phyloP scores from a whole-genome alignment of 2,797 vertebrate species.

The Capromys pilorides region DNA sequence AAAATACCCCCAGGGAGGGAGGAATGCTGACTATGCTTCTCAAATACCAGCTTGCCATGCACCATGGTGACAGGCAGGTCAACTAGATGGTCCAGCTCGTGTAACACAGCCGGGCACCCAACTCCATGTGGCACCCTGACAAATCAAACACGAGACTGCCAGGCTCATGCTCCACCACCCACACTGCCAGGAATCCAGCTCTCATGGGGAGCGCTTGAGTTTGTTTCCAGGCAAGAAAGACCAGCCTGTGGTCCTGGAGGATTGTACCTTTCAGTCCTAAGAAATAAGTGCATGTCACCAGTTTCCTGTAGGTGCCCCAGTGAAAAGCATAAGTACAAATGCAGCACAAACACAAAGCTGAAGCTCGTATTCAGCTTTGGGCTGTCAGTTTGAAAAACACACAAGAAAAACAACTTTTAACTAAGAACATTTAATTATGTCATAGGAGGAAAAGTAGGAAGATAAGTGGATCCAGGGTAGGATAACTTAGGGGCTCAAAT shows the following conservation, averaged over 20 bases:
- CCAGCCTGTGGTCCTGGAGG: background rate
- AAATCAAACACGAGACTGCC: constrained; percentile 70
- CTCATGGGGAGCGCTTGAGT: constrained; percentile 16
- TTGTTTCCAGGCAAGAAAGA: background rate
- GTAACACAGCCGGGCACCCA: constrained; percentile 49
- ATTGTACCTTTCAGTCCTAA: background rate
- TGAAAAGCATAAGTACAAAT: rapidly evolving
- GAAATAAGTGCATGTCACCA: background rate
- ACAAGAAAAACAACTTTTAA: background rate
- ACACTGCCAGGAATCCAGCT: background rate
- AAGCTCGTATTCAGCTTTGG: background rate
- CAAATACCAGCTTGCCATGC: background rate
- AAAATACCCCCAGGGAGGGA: constrained; percentile 20
- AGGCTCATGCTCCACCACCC: constrained; percentile 46
- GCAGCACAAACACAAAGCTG: background rate
- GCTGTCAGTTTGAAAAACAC: background rate
- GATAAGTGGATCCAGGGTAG: background rate
- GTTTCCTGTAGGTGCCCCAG: background rate
- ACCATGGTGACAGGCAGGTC: background rate
- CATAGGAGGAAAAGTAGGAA: background rate
- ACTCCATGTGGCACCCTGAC: constrained; percentile 61
- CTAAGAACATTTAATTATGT: background rate
- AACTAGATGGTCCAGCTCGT: background rate
- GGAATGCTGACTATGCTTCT: constrained; percentile 43
- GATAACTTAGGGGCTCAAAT: background rate